phyloP scores from a whole-genome alignment of 1,140 invertebrate species.

The Drosophila malerkotliana region DNA sequence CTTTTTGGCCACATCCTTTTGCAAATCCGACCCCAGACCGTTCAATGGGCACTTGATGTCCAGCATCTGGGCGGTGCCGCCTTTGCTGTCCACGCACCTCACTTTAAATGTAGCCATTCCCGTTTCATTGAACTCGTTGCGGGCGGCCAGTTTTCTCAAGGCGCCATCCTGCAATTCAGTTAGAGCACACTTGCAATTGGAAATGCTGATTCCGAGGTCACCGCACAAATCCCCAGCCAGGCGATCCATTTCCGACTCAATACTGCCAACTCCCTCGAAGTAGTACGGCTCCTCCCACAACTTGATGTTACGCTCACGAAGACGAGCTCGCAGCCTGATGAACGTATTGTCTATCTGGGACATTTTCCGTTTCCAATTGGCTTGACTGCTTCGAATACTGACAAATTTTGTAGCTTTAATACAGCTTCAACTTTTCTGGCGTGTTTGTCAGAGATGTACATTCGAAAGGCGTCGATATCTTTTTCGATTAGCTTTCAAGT shows the following conservation, averaged over 20 bases:
- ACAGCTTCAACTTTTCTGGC: background rate
- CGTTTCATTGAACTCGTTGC: conserved; percentile 86
- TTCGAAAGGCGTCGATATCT: background rate
- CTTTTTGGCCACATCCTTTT: conserved; percentile 85
- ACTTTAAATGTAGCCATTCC: conserved; percentile 84
- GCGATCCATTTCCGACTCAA: conserved; percentile 84
- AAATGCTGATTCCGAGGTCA: conserved; percentile 85
- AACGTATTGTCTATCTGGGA: conserved; percentile 51
- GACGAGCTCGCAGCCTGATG: conserved; percentile 36
- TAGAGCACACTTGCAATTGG: conserved; percentile 85
- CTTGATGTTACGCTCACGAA: conserved; percentile 85
- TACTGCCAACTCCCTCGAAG: conserved; percentile 81
- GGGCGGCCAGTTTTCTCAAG: conserved; percentile 87
- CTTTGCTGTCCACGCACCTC: conserved; percentile 58
- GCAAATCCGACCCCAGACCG: conserved; percentile 85
- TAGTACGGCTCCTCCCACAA: conserved; percentile 90
- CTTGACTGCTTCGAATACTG: background rate
- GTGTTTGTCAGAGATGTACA: background rate
- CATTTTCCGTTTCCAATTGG: conserved; percentile 29
- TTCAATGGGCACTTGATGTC: conserved; percentile 64
- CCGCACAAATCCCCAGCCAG: conserved; percentile 86
- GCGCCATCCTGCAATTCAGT: conserved; percentile 88
- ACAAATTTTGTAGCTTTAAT: conserved; percentile 5
- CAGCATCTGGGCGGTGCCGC: conserved; percentile 51
- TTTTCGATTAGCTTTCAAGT: background rate